Evolutionary conservation across 2,888 invertebrate genomes (phyloP).

Genomic region (Nezara viridula): DNA sequence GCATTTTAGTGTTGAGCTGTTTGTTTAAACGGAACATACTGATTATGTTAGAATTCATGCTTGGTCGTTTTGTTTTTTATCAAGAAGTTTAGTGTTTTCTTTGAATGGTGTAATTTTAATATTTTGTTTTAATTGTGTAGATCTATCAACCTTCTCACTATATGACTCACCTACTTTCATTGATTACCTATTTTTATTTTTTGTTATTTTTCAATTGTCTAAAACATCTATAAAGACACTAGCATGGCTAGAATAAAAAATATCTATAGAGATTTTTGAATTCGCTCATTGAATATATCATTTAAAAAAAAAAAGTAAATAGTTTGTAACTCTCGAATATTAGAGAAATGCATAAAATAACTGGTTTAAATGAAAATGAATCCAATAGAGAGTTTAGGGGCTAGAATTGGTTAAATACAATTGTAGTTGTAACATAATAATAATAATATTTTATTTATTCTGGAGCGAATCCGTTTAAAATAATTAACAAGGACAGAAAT

Average conservation of each 20-base stretch:
- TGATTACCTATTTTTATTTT: neutral
- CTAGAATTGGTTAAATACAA: no score
- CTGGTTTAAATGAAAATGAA: no score
- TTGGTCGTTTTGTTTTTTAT: neutral
- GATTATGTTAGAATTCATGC: slow-evolving; percentile 2
- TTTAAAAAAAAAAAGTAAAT: neutral
- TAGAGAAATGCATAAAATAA: neutral
- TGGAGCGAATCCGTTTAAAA: no score
- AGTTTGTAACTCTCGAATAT: neutral
- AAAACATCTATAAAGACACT: neutral
- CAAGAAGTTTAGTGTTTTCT: slow-evolving; percentile 25
- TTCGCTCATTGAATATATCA: neutral
- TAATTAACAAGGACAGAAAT: no score
- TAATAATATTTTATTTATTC: no score
- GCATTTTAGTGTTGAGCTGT: slow-evolving; percentile 34
- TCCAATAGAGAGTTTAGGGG: no score
- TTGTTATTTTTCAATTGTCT: neutral
- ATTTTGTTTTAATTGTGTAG: slow-evolving; percentile 45
- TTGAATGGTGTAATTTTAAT: slow-evolving; percentile 30
- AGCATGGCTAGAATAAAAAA: slow-evolving; percentile 34
- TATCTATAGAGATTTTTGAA: neutral
- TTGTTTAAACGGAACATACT: neutral
- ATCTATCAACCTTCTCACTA: slow-evolving; percentile 11
- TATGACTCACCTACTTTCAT: slow-evolving; percentile 33
- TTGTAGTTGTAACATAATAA: no score